Evolutionary conservation across 2,113 vertebrate species (phyloP).

Genomic region (Egretta garzetta): DNA sequence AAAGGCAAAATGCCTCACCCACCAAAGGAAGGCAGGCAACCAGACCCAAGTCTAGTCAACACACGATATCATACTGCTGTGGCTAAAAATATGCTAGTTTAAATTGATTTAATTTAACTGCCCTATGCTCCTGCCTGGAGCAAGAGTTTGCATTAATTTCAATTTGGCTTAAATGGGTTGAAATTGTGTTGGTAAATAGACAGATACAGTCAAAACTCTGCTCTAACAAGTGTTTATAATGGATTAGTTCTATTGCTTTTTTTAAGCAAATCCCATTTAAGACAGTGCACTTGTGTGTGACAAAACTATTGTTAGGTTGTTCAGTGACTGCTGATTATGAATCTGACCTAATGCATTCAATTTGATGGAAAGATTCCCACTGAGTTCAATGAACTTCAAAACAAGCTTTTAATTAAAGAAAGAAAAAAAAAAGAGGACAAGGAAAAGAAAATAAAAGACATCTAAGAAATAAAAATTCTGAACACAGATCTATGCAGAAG

Average conservation of each 20-base stretch:
- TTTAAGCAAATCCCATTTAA: conserved; percentile 49
- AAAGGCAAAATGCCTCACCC: not conserved
- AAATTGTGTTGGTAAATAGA: conserved; percentile 50
- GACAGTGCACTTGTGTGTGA: not conserved
- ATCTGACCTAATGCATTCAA: conserved; percentile 41
- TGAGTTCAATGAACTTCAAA: conserved; percentile 47
- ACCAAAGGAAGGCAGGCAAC: not conserved
- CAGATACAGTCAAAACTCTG: conserved; percentile 10
- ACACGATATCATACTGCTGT: not conserved
- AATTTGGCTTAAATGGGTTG: conserved; percentile 5
- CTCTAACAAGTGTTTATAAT: conserved; percentile 42
- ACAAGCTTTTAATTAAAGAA: conserved; percentile 36
- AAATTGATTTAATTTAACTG: conserved; percentile 30
- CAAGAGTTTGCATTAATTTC: conserved; percentile 26
- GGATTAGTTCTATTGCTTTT: conserved; percentile 52
- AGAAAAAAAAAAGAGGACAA: not conserved
- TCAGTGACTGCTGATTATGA: conserved; percentile 18
- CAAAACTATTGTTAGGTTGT: conserved; percentile 36
- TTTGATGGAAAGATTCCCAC: conserved; percentile 43
- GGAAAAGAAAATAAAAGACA: not conserved
- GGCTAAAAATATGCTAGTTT: not conserved
- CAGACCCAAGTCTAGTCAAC: not conserved
- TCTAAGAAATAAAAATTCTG: not conserved
- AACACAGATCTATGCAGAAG: not conserved
- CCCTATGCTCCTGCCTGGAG: not conserved